Conservation (phyloP, 2,888 invertebrate species). For the Pseudococcus longispinus region DNA sequence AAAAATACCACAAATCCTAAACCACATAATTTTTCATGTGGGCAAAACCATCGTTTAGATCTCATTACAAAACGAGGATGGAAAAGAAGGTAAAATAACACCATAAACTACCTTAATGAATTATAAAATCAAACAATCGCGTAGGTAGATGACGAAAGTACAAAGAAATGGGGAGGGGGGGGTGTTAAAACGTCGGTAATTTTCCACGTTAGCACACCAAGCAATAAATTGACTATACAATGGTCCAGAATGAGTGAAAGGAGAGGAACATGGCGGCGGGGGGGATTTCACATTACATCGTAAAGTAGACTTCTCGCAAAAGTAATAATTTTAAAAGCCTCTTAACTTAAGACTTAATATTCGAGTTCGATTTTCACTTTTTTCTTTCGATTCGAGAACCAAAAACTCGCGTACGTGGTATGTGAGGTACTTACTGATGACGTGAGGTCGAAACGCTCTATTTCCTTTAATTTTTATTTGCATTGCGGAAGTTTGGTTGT, state of each 20-base stretch:
- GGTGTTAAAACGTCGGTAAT: not conserved
- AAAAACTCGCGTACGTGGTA: not conserved
- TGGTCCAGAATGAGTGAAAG: not conserved
- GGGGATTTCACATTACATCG: not conserved
- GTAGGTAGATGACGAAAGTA: not conserved
- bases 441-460: not conserved
- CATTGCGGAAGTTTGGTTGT: not conserved
- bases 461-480: not conserved
- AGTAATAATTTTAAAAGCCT: conserved; percentile 10
- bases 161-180: not conserved
- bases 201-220: not conserved
- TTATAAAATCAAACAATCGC: not conserved
- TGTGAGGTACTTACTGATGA: not conserved
- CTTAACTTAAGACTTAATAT: not conserved
- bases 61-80: not conserved
- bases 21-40: not conserved
- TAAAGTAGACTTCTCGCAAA: not conserved
- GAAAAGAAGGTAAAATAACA: not conserved
- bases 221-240: not conserved
- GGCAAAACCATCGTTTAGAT: not conserved
- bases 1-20: not conserved
- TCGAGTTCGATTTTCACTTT: not conserved
- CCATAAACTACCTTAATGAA: not conserved
- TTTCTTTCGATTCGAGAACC: not conserved
- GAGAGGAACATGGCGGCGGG: too few relatives aligned